Evolutionary conservation across 1,140 invertebrate genomes (phyloP).

Genomic region (Drosophila seguyi): DNA sequence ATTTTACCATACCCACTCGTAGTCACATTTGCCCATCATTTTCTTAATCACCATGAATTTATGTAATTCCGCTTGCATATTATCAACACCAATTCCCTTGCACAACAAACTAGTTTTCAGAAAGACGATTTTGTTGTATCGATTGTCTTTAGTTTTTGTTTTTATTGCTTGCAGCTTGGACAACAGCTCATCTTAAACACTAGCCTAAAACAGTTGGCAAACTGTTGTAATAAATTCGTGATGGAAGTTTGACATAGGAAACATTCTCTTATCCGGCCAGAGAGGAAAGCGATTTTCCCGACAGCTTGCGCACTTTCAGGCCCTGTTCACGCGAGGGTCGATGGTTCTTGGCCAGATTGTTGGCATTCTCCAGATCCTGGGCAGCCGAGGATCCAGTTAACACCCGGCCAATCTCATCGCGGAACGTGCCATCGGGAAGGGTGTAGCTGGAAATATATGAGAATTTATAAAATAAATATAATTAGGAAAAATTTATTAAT

Average conservation of each 20-base stretch:
- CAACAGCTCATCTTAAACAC: conserved; percentile 37
- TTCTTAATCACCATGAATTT: conserved; percentile 35
- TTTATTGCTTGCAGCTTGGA: conserved; percentile 20
- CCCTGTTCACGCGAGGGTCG: conserved; percentile 59
- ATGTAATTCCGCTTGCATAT: conserved; percentile 20
- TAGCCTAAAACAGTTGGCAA: conserved; percentile 42
- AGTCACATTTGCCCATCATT: conserved; percentile 16
- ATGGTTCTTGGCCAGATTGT: conserved; percentile 55
- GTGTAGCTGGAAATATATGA: conserved; percentile 75
- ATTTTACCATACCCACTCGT: not conserved
- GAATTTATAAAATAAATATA: not conserved
- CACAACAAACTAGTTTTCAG: conserved; percentile 49
- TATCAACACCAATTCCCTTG: conserved; percentile 34
- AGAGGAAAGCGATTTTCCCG: conserved; percentile 74
- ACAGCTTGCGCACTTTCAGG: conserved; percentile 77
- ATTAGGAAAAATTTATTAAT: no score
- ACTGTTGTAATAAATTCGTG: conserved; percentile 47
- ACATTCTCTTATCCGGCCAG: conserved; percentile 57
- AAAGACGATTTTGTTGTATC: conserved; percentile 8
- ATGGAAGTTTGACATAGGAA: conserved; percentile 3
- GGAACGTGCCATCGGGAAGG: conserved; percentile 67
- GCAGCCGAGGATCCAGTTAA: conserved; percentile 52
- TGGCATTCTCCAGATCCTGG: conserved; percentile 67
- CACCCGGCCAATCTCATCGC: conserved; percentile 68
- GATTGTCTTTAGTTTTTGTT: conserved; percentile 9